These are phyloP conservation scores for Ctenochaetus hawaiiensis DNA, from an alignment of 2,797 vertebrate genomes.

Conservation along the genomic window DNA sequence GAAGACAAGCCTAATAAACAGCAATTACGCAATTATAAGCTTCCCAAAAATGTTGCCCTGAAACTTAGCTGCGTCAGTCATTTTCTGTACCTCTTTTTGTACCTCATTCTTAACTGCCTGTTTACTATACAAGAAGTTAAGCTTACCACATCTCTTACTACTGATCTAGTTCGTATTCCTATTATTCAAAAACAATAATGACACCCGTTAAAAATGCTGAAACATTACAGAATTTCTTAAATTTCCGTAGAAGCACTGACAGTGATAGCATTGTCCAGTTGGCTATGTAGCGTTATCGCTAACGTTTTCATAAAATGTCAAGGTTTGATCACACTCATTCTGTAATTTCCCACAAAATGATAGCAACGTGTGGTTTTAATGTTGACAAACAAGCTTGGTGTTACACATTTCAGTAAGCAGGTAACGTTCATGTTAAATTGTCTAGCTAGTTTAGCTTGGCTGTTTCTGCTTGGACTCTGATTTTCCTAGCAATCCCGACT, in stretches of 20 bases:
- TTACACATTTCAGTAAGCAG: neutral
- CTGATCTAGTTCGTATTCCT: fast-evolving
- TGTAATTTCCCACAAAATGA: neutral
- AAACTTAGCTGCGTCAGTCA: constrained; percentile 52
- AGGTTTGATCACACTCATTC: neutral
- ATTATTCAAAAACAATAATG: neutral
- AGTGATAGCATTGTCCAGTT: neutral
- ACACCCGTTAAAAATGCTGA: neutral
- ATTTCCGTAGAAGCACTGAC: neutral
- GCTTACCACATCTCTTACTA: neutral
- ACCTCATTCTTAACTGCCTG: neutral
- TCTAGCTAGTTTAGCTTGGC: too few relatives aligned
- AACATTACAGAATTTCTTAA: neutral
- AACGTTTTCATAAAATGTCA: neutral
- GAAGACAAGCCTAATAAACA: constrained; percentile 1
- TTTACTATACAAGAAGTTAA: neutral
- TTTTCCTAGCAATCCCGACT: neutral
- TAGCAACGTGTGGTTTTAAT: too few relatives aligned
- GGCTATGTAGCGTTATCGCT: too few relatives aligned
- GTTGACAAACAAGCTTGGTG: neutral
- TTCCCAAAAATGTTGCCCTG: constrained; percentile 43
- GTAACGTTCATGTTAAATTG: neutral
- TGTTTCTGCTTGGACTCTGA: too few relatives aligned
- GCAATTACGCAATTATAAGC: constrained; percentile 49
- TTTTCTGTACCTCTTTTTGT: constrained; percentile 10